phyloP scores from a whole-genome alignment of 2,113 vertebrate species.

The Girardinichthys multiradiatus region DNA sequence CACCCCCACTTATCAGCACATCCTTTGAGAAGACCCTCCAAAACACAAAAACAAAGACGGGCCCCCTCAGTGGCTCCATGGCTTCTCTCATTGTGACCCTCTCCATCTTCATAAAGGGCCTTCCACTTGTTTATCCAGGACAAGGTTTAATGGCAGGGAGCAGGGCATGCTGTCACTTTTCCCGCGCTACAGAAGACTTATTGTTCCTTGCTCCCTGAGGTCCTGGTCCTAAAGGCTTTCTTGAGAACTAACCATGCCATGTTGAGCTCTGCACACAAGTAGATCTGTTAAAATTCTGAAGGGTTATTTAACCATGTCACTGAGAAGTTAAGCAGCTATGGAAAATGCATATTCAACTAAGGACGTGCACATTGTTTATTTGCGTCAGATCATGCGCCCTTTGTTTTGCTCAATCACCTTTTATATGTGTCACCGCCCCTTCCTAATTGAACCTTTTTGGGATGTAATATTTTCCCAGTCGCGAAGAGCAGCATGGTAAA shows the following conservation, averaged over 20 bases:
- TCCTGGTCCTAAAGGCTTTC: slow-evolving; percentile 54
- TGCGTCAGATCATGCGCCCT: background rate
- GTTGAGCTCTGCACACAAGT: slow-evolving; percentile 33
- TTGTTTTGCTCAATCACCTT: slow-evolving; percentile 20
- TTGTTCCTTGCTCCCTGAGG: slow-evolving; percentile 65
- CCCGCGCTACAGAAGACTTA: slow-evolving; percentile 62
- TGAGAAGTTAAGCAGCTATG: slow-evolving; percentile 12
- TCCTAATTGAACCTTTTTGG: slow-evolving; percentile 8
- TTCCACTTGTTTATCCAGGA: slow-evolving; percentile 79
- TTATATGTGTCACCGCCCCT: background rate
- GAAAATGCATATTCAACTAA: slow-evolving; percentile 9
- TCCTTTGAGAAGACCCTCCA: slow-evolving; percentile 70
- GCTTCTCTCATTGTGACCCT: slow-evolving; percentile 76
- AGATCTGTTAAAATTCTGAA: slow-evolving; percentile 44
- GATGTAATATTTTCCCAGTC: slow-evolving; percentile 39
- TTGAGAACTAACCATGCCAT: slow-evolving; percentile 47
- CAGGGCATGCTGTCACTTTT: slow-evolving; percentile 75
- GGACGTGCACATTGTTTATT: too few relatives aligned
- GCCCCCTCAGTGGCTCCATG: slow-evolving; percentile 69
- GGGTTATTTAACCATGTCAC: slow-evolving; percentile 24
- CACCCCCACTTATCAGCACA: slow-evolving; percentile 60
- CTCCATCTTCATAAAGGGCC: slow-evolving; percentile 78
- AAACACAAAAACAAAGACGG: slow-evolving; percentile 75
- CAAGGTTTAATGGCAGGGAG: slow-evolving; percentile 70
- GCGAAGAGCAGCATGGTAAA: slow-evolving; percentile 33